Percentiles rank a stretch among this genome's conserved stretches.
Evolutionary conservation across 2,888 invertebrate genomes (phyloP).

Genomic region (Lasius platythorax): DNA sequence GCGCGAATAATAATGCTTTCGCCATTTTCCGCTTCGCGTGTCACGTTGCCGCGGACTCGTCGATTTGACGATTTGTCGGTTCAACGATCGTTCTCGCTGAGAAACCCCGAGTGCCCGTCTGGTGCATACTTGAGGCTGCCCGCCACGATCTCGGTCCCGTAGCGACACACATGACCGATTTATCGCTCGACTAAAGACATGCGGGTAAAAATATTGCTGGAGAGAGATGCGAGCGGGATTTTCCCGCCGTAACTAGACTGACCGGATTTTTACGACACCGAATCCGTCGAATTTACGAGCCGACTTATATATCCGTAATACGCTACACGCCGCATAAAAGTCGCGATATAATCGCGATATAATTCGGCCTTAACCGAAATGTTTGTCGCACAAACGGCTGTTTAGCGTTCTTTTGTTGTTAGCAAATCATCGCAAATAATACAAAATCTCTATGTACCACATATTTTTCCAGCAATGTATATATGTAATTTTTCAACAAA

Average conservation of each 20-base stretch:
- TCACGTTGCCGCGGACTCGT: slow-evolving; percentile 39
- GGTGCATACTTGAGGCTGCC: slow-evolving; percentile 27
- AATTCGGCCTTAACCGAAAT: background rate
- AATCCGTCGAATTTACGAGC: slow-evolving; percentile 64
- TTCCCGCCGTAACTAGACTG: slow-evolving; percentile 48
- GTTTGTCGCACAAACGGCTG: background rate
- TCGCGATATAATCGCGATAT: background rate
- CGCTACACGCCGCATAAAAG: slow-evolving; percentile 11
- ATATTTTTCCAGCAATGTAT: background rate
- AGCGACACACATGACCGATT: slow-evolving; percentile 36
- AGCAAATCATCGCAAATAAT: background rate
- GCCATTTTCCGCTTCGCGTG: slow-evolving; percentile 54
- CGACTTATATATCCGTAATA: slow-evolving; percentile 52
- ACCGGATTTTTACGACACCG: slow-evolving; percentile 65
- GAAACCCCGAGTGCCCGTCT: background rate
- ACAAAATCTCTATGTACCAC: background rate
- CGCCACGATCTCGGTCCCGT: background rate
- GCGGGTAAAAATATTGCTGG: slow-evolving; percentile 2
- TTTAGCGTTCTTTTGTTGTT: background rate
- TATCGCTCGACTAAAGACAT: slow-evolving; percentile 40
- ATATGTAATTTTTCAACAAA: background rate
- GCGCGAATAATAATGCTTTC: slow-evolving; percentile 51
- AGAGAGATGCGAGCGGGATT: slow-evolving; percentile 50
- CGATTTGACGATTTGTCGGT: slow-evolving; percentile 56
- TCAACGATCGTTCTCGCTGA: background rate